phyloP scores from a whole-genome alignment of 2,113 vertebrate species.

The Anoplopoma fimbria region DNA sequence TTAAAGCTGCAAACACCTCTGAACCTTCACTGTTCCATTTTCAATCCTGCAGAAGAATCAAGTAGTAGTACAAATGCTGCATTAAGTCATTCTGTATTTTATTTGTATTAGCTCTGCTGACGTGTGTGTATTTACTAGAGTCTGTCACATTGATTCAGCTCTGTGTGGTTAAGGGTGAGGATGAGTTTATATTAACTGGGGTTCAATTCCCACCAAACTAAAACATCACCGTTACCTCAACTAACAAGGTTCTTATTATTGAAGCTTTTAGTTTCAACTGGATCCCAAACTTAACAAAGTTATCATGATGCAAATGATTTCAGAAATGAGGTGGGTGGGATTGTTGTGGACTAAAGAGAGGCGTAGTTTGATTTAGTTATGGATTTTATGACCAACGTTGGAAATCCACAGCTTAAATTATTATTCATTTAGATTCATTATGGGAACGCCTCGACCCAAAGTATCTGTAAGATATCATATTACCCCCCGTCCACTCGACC shows the following conservation, averaged over 20 bases:
- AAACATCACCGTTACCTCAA: neutral
- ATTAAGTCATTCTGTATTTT: too few relatives aligned
- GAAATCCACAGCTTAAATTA: too few relatives aligned
- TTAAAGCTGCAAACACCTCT: neutral
- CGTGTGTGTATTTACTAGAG: too few relatives aligned
- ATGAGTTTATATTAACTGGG: neutral
- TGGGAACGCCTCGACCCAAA: too few relatives aligned
- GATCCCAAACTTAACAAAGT: neutral
- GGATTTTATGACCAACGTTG: neutral
- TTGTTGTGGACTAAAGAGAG: neutral
- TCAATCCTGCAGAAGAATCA: neutral
- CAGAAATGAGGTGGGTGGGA: neutral
- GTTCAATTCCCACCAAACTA: neutral
- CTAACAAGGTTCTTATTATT: neutral
- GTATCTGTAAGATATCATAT: neutral
- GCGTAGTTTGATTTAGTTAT: neutral
- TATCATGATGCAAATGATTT: neutral
- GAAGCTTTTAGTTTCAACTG: too few relatives aligned
- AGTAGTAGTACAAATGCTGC: neutral
- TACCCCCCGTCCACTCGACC: neutral
- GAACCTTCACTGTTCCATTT: neutral
- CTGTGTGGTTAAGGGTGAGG: neutral
- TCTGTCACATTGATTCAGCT: too few relatives aligned
- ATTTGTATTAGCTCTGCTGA: too few relatives aligned
- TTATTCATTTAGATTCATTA: too few relatives aligned